Evolutionary conservation across 92 coral and sea anemone species (phyloP), one percentile per base, ranked within the genome.

Genomic region (Epizoanthus illoricatus): DNA sequence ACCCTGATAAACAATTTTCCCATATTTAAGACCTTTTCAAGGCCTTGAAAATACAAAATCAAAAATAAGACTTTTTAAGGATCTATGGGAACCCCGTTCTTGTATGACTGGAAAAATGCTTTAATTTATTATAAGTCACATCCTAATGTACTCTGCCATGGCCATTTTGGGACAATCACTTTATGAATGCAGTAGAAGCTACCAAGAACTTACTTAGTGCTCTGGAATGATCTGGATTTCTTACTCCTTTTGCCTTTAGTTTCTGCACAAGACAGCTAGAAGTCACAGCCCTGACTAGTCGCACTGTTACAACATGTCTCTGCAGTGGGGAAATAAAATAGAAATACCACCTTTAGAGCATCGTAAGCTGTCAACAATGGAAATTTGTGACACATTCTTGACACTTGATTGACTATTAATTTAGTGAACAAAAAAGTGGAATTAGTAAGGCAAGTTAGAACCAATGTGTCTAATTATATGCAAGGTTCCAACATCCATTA

Each of bases 141-240:
- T 12, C 45, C 7, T 12, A 3, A 36, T 36, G 7, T 0, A 19
- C 45, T 70, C n/a, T 45, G 19, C 21, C 36, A 28, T 28, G 36
- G 36, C 24, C 19, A 62, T 62, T 17, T 7, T 21, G 24, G 19
- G 21, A 23, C 7, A 49, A 47, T 36, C 2, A 19, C 40, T 57
- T 7, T 47, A 11, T 36, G 8, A 79, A 57, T 28, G 19, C 24
- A 20, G 43, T 41, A 62, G 3, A 33, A 9, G 54, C 33, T 55
- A 13, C 40, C 45, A 33, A 81, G 15, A 10, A 93, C 99, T 91
- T 90, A 96, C 99, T 96, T 15, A 96, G 78, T 67, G 99, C 99
- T 55, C 99, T 92, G 70, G 99, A 96, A 75, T 96, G 99, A 71
- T 96, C 99, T 16, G 99, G 99, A 59, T 96, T 96, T 81, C 98